Evolutionary conservation across 1,140 invertebrate species (phyloP).

Genomic region (Drosophila lacteicornis): DNA sequence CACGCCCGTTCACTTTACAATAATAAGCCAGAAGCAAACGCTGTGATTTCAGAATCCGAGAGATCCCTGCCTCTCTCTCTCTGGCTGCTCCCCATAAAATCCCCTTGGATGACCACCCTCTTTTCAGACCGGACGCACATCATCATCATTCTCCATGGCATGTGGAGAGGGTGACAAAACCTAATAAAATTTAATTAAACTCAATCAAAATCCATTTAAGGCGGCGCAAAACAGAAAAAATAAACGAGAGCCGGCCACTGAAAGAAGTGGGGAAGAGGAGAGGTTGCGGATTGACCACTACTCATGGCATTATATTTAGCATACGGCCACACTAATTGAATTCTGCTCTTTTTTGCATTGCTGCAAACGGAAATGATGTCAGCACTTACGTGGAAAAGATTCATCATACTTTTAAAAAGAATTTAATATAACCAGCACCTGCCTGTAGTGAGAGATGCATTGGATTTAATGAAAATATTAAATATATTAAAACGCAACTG

Average conservation of each 20-base stretch:
- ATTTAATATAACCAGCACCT: constrained; percentile 34
- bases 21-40: constrained; percentile 73
- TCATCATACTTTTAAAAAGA: background rate
- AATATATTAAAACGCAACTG: constrained; percentile 26
- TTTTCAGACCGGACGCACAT: constrained; percentile 62
- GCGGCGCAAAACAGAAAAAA: constrained; percentile 52
- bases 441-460: background rate
- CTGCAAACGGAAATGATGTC: constrained; percentile 56
- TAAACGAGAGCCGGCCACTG: constrained; percentile 29
- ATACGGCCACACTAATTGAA: constrained; percentile 42
- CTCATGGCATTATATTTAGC: constrained; percentile 26
- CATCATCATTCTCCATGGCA: constrained; percentile 33
- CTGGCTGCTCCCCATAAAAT: background rate
- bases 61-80: constrained; percentile 2
- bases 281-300: constrained; percentile 23
- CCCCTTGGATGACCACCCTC: constrained; percentile 9
- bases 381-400: constrained; percentile 22
- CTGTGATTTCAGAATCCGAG: constrained; percentile 63
- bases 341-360: constrained; percentile 9
- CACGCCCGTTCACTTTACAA: constrained; percentile 49
- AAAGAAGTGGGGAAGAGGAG: constrained; percentile 8
- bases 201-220: constrained; percentile 83
- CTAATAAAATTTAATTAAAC: constrained; percentile 84
- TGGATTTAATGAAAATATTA: constrained; percentile 50
- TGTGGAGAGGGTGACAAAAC: constrained; percentile 77